Conservation (phyloP, 2,888 invertebrate species). For the Tridacna gigas region DNA sequence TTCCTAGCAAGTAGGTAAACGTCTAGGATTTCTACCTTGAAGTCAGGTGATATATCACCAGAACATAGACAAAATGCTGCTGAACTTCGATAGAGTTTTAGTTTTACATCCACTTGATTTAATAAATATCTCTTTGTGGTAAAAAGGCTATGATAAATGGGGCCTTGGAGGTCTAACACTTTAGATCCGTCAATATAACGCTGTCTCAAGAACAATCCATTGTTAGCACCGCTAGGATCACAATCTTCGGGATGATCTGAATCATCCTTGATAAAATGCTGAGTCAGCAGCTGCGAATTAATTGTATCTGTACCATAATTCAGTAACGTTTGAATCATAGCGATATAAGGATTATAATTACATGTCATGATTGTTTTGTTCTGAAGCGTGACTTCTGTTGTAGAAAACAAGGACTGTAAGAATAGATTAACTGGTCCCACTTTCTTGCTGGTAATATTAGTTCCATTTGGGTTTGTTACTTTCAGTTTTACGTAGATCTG, state of each 20-base stretch:
- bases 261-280: slow-evolving; percentile 35
- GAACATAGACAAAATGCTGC: slow-evolving; percentile 55
- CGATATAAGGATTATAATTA: slow-evolving; percentile 53
- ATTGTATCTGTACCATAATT: slow-evolving; percentile 34
- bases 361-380: slow-evolving; percentile 39
- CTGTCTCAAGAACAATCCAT: slow-evolving; percentile 27
- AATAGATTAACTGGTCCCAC: slow-evolving; percentile 56
- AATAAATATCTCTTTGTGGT: slow-evolving; percentile 51
- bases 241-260: slow-evolving; percentile 30
- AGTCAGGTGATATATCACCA: slow-evolving; percentile 42
- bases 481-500: slow-evolving; percentile 38
- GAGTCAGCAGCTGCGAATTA: slow-evolving; percentile 20
- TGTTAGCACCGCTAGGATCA: slow-evolving; percentile 33
- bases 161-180: slow-evolving; percentile 46
- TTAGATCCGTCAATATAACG: slow-evolving; percentile 34
- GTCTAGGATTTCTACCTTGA: slow-evolving; percentile 49
- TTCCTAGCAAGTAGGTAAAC: slow-evolving; percentile 48
- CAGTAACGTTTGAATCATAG: slow-evolving; percentile 41
- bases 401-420: slow-evolving; percentile 45
- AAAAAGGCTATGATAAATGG: slow-evolving; percentile 49
- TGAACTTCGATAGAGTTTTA: slow-evolving; percentile 59
- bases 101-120: slow-evolving; percentile 60
- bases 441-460: slow-evolving; percentile 31
- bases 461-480: slow-evolving; percentile 24
- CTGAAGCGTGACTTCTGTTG: slow-evolving; percentile 35